phyloP scores from a whole-genome alignment of 2,797 vertebrate genomes.

The Galago senegalensis region DNA sequence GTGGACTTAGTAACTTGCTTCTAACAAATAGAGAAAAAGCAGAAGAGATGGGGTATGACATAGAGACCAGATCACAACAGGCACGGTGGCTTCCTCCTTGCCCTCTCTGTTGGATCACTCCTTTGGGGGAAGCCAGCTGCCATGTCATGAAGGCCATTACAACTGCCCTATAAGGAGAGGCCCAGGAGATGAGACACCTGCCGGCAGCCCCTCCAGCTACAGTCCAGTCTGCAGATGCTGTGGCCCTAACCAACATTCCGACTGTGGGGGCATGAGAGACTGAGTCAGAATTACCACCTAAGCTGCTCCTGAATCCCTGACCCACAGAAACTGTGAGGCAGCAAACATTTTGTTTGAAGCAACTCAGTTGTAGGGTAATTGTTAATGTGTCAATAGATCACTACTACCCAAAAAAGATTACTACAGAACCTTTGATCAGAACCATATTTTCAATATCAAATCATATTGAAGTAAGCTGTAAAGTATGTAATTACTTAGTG shows the following conservation, averaged over 20 bases:
- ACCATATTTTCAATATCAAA: conserved; percentile 47
- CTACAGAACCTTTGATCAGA: background rate
- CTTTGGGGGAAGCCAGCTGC: background rate
- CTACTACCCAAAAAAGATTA: background rate
- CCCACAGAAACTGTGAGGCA: background rate
- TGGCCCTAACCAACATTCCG: background rate
- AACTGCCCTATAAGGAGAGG: background rate
- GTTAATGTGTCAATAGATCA: conserved; percentile 27
- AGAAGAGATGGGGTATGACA: background rate
- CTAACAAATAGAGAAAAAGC: conserved; percentile 36
- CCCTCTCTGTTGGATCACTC: background rate
- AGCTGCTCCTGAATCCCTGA: background rate
- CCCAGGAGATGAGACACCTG: background rate
- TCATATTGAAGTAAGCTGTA: conserved; percentile 57
- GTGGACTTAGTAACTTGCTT: conserved; percentile 18
- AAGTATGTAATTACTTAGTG: conserved; percentile 40
- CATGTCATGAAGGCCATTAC: background rate
- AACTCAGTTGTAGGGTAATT: background rate
- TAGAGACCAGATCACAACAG: background rate
- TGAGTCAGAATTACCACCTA: background rate
- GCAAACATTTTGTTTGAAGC: background rate
- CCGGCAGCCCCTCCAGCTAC: background rate
- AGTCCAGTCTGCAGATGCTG: background rate
- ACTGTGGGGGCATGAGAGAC: background rate
- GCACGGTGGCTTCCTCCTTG: background rate